These are phyloP conservation scores for Leiothrix lutea DNA, from an alignment of 2,113 vertebrate genomes.

Conservation along the genomic window DNA sequence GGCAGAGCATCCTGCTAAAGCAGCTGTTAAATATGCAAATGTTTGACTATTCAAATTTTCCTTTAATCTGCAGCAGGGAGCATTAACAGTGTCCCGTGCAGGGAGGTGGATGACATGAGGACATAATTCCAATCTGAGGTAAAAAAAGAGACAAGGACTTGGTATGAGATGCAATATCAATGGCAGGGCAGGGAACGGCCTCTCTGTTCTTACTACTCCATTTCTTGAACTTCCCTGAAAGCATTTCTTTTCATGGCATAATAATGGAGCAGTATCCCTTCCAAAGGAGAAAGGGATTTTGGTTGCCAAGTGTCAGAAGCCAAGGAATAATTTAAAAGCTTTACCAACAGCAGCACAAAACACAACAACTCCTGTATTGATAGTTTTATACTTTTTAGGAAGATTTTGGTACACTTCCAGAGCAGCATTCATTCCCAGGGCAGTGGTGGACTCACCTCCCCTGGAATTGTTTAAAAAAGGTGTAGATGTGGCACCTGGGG, in stretches of 20 bases:
- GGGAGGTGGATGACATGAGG: neutral
- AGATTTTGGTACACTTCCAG: neutral
- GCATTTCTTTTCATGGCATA: neutral
- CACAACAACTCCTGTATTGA: neutral
- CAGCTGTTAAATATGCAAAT: neutral
- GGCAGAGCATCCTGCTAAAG: neutral
- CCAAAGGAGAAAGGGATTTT: neutral
- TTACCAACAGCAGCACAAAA: neutral
- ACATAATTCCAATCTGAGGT: neutral
- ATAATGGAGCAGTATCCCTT: neutral
- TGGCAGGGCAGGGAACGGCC: neutral
- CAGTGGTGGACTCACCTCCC: neutral
- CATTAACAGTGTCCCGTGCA: neutral
- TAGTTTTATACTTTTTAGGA: neutral
- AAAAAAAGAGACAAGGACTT: neutral
- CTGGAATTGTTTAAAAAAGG: neutral
- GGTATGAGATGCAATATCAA: fast-evolving
- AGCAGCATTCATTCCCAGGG: neutral
- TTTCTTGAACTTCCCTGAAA: neutral
- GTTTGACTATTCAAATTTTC: neutral
- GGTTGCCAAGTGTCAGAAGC: neutral
- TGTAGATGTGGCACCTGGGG: neutral
- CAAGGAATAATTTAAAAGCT: neutral
- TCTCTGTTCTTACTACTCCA: neutral
- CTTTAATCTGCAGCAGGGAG: neutral